Base-by-base conservation (phyloP, 2,113 vertebrate species). In the Cyanistes caeruleus region DNA sequence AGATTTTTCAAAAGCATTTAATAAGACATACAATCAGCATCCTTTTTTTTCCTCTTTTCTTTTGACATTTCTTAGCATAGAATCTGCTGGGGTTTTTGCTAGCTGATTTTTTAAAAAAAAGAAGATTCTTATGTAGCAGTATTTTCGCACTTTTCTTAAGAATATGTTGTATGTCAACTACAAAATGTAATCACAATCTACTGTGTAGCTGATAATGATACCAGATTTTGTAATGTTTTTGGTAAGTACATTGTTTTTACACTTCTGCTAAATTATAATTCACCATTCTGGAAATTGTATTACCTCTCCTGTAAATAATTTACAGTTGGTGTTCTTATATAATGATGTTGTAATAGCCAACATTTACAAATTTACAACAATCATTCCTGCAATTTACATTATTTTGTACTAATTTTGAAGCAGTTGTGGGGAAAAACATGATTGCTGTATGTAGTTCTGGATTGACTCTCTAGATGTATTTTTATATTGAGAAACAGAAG, bases 1-100 rank as follows among this genome's bases (percentile, higher is more conserved):
- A 97, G 88, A 88, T 96, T 97, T 97, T 98, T 92, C 93, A 90
- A 95, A 96, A 76, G 82, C 87, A 95, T 98, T 98, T 97, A 98
- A 94, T 97, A 97, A 97, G 92, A 89, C 82, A 31, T 86, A 95
- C 93, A 97, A 87, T 97, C 84, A 72, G 31, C 59, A 87, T 94
- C 64, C 13, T 39, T 93, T 97, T 97, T 95, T 93, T 95, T 90
- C 63, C 63, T 69, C 33, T 87, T 94, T 96, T 96, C 62, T 73
- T 97, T 96, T 96, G 91, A 63, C 91, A 94, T 97, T 97, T 90
- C 85, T 95, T 95, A 95, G 87, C 72, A 30, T 89, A 74, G 51
- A 77, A 78, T 96, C 83, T 92, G 51, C 31, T 64, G 7, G 37
- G 56, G 77, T 55, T 96, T 96, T 95, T 92, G 44, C 75, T 94